Evolutionary conservation across 2,888 invertebrate genomes (phyloP), one percentile per base, ranked within the genome.

Genomic region (Agonopterix subpropinquella): DNA sequence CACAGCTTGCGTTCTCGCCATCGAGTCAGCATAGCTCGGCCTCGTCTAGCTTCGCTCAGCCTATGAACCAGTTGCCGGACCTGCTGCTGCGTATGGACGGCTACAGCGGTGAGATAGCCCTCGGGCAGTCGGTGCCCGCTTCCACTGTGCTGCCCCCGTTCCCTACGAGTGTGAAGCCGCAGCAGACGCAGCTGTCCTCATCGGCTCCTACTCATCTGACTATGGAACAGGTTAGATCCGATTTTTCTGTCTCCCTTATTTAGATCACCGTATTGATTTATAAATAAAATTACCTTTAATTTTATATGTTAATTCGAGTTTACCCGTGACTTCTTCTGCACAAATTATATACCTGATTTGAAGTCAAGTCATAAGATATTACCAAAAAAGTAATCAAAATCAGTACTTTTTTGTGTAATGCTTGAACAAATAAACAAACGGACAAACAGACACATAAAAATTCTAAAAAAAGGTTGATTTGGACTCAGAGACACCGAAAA

Each of bases 131-230:
- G 7, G 91, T 92, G 28, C 91, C 92, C 8, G 90, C 89, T n/a
- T 89, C 89, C 5, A 89, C 89, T 39, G 85, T 89, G 13, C 68
- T 88, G 56, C 89, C 89, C 36, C 80, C 89, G 36, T 83, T 89
- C 48, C 78, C 82, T 11, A 66, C 78, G 35, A 77, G 73, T 61
- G 69, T 80, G 1, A 82, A 82, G 62, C 76, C 79, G 41, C 79
- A 80, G 49, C 84, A 89, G 53, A 91, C 94, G 36, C 91, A 95
- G 51, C 89, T 96, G 2, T 96, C 96, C 2, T 95, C 96, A 45
- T 96, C 96, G 46, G 96, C 96, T 35, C 96, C 96, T 3, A 95
- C 96, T 48, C 95, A 96, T 75, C 91, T 94, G 57, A 94, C 94
- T 36, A 82, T 94, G 62, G 96, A 96, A 58, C 92, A 91, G 81